A percentile compares a stretch with the other conserved stretches of the same genome.
These are phyloP conservation scores for Dicrurus megarhynchus DNA, from an alignment of 2,113 vertebrate species.

Conservation along the genomic window DNA sequence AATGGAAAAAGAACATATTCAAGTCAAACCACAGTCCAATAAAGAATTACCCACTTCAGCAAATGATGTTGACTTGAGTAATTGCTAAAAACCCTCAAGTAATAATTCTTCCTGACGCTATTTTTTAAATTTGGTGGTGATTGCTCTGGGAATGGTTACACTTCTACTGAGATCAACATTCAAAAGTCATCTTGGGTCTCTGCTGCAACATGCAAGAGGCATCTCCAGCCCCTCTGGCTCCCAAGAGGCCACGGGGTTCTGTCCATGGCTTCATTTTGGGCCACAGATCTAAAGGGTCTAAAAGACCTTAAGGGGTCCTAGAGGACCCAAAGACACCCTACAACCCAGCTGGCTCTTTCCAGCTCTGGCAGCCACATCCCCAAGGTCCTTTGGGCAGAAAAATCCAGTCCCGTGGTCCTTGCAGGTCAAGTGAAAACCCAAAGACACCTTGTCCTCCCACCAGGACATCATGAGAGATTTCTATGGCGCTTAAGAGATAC, in stretches of 20 bases:
- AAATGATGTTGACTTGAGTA: not conserved
- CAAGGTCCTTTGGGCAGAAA: not conserved
- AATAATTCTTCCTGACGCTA: not conserved
- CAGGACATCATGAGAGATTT: not conserved
- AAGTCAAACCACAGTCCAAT: not conserved
- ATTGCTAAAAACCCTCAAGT: not conserved
- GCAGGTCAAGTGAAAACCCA: not conserved
- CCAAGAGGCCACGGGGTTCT: not conserved
- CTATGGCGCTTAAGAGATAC: not conserved
- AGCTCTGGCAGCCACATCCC: not conserved
- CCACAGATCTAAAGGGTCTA: not conserved
- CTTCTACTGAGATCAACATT: not conserved
- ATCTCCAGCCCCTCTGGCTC: not conserved
- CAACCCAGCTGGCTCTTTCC: not conserved
- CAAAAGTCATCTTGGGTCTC: not conserved
- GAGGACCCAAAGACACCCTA: not conserved
- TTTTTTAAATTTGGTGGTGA: not conserved
- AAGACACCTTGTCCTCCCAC: not conserved
- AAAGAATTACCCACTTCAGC: not conserved
- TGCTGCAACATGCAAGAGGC: not conserved
- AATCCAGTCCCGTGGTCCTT: too few relatives aligned
- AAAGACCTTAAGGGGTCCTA: not conserved
- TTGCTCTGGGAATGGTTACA: not conserved
- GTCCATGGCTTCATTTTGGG: not conserved
- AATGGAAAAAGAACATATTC: not conserved